Evolutionary conservation across 2,888 invertebrate species (phyloP), one percentile per base, ranked within the genome.

Genomic region (Drosophila borealis): DNA sequence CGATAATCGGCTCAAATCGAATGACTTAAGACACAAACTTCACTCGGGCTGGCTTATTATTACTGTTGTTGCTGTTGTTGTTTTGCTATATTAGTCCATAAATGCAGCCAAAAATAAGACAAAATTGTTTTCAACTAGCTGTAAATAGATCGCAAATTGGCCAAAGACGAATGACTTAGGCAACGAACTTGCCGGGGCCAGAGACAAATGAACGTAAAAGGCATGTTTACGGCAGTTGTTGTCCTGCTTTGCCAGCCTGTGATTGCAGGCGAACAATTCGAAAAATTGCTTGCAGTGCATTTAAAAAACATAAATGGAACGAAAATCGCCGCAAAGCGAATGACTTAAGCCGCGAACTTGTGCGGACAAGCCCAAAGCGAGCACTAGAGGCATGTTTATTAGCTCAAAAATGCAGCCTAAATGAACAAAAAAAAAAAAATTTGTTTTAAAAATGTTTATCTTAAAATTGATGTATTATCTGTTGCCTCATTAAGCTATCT

Each of bases 311-410:
- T 46, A 46, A 29, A 29, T 37, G n/a, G 29, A 9, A 8, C 8
- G 6, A 19, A 70, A 60, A 60, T 53, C 29, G 29, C 9, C 9
- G 13, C 4, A 4, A 36, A 21, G n/a, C n/a, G 50, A 79, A 70
- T 48, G 70, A 63, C 80, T 80, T 64, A 61, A 50, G 66, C 62
- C 8, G 60, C 62, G 25, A 73, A 77, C 78, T 73, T 48, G 54
- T 37, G 6, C 19, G 6, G n/a, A 13, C 19, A 2, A 17, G 4
- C 6, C 11, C 19, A 60, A 50, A 33, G 10, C 13, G 13, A 55
- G n/a, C 44, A 19, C 42, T 9, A 21, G 34, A 44, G 11, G 11
- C 42, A 37, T 19, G 11, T 1, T 11, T 14, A 6, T 34, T 21
- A 21, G 5, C 4, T 6, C 8, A n/a, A n/a, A 21, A 53, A 17